Evolutionary conservation across 2,113 vertebrate species (phyloP).

Genomic region (Micronycteris hirsuta): DNA sequence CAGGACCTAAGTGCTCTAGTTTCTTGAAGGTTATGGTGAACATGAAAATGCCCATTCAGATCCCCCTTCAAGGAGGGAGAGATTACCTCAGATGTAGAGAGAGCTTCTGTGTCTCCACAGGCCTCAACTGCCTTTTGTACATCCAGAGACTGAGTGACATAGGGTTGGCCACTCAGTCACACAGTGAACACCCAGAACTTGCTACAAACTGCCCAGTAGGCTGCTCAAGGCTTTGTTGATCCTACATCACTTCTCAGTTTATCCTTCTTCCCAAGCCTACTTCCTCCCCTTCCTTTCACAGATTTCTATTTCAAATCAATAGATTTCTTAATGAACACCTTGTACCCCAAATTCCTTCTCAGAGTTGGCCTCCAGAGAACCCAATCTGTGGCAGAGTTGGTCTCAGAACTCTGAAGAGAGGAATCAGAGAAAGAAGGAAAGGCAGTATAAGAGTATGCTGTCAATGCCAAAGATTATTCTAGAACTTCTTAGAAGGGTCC

Average conservation of each 20-base stretch:
- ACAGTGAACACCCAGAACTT: not conserved
- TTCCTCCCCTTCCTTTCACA: no score
- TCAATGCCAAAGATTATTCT: not conserved
- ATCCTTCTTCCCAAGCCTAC: no score
- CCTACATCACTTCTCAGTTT: not conserved
- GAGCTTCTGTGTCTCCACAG: accelerated
- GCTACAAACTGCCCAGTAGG: not conserved
- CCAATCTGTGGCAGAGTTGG: not conserved
- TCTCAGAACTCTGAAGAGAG: not conserved
- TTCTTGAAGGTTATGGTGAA: not conserved
- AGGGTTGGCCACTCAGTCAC: no score
- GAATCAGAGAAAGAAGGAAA: not conserved
- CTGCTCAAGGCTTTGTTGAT: not conserved
- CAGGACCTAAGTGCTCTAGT: not conserved
- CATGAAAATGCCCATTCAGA: accelerated
- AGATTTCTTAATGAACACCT: not conserved
- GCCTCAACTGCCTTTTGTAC: accelerated
- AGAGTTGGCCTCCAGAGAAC: not conserved
- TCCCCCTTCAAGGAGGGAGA: not conserved
- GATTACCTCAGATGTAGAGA: accelerated
- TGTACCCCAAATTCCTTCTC: not conserved
- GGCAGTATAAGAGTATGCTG: not conserved
- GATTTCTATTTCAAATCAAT: no score
- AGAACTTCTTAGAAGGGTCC: not conserved
- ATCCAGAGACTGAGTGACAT: not conserved